phyloP scores from a whole-genome alignment of 2,113 vertebrate species.

The Mobula birostris region DNA sequence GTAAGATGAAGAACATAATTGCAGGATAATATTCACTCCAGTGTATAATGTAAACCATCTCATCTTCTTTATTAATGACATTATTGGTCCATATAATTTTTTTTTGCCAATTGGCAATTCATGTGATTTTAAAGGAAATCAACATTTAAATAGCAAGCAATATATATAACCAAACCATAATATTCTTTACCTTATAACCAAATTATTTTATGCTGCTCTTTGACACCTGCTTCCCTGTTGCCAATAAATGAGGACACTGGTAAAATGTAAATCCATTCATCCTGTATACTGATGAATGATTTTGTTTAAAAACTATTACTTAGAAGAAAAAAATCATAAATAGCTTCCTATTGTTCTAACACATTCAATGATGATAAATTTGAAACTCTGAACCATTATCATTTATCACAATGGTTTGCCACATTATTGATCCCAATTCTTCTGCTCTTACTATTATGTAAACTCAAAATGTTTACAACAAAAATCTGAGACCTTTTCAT shows the following conservation, averaged over 20 bases:
- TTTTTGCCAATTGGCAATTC: conserved; percentile 40
- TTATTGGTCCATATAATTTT: conserved; percentile 63
- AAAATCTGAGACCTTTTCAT: neutral
- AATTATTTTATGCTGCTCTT: conserved; percentile 14
- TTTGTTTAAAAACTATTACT: conserved; percentile 67
- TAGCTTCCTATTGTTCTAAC: conserved; percentile 20
- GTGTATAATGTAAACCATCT: conserved; percentile 20
- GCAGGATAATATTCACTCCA: neutral
- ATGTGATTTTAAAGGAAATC: conserved; percentile 62
- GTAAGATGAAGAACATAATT: neutral
- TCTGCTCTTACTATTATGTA: neutral
- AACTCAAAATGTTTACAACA: neutral
- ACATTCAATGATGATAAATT: conserved; percentile 21
- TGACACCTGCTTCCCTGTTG: neutral
- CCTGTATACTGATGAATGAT: conserved; percentile 66
- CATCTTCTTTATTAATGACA: conserved; percentile 64
- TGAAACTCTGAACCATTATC: neutral
- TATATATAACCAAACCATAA: conserved; percentile 16
- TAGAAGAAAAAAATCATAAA: conserved; percentile 53
- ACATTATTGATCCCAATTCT: neutral
- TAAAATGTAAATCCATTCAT: conserved; percentile 68
- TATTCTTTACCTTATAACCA: neutral
- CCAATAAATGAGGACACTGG: conserved; percentile 43
- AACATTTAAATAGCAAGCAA: conserved; percentile 62
- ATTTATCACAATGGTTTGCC: neutral